Evolutionary conservation across 2,797 vertebrate species (phyloP).

Genomic region (Stomatorhinus walkeri): DNA sequence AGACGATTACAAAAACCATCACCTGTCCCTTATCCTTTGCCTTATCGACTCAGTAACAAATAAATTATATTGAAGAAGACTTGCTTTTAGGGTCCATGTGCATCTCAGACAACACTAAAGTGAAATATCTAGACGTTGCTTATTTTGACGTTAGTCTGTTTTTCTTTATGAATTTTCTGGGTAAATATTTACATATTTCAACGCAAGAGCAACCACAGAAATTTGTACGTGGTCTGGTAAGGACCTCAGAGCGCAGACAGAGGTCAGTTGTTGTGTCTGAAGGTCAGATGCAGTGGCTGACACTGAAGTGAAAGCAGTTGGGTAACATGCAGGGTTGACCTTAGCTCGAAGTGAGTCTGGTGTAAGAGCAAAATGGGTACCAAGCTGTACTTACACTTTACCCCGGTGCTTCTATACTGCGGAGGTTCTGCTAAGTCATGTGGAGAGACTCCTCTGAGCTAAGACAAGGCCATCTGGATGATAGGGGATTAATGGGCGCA

Average conservation of each 20-base stretch:
- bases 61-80: slow-evolving; percentile 6
- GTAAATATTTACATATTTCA: not conserved
- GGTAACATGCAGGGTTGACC: slow-evolving; percentile 19
- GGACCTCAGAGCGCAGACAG: not conserved
- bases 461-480: not conserved
- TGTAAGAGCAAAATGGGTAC: slow-evolving; percentile 18
- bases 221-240: not conserved
- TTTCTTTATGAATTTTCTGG: not conserved
- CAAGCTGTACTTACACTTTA: slow-evolving; percentile 25
- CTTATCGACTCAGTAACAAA: slow-evolving; percentile 19
- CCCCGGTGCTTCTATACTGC: slow-evolving; percentile 20
- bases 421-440: slow-evolving; percentile 24
- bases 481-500: slow-evolving; percentile 37
- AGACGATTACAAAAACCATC: slow-evolving; percentile 23
- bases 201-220: not conserved
- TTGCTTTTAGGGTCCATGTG: not conserved
- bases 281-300: not conserved
- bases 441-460: slow-evolving; percentile 17
- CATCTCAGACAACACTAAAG: not conserved
- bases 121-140: not conserved
- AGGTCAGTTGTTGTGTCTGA: not conserved
- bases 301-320: not conserved
- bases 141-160: not conserved
- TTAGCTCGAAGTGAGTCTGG: slow-evolving; percentile 20
- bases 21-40: slow-evolving; percentile 22